These are phyloP conservation scores for Chrysodeixis includens DNA, from an alignment of 2,888 invertebrate genomes.

Conservation along the genomic window DNA sequence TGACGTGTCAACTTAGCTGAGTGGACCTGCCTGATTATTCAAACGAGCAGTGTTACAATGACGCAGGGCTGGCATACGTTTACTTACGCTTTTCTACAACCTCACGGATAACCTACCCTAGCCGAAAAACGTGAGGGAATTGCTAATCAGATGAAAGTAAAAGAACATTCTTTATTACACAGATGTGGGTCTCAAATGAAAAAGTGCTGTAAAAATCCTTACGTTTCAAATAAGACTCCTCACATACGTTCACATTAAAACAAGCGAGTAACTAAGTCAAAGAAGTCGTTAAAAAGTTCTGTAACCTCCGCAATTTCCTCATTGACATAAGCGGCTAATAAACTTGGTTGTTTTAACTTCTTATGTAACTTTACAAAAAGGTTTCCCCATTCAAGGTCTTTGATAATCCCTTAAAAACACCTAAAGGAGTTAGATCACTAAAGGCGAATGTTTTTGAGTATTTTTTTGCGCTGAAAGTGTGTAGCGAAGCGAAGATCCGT, in stretches of 20 bases:
- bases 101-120: not conserved
- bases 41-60: constrained; percentile 29
- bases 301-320: not conserved
- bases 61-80: constrained; percentile 15
- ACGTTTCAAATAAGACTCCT: not conserved
- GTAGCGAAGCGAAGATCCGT: constrained; percentile 61
- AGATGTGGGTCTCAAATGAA: not conserved
- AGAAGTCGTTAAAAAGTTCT: constrained; percentile 5
- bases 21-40: constrained; percentile 43
- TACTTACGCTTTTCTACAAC: constrained; percentile 5
- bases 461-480: constrained; percentile 47
- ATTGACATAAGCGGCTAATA: constrained; percentile 2
- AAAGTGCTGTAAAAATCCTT: not conserved
- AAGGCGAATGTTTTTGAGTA: constrained; percentile 38
- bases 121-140: not conserved
- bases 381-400: constrained; percentile 7
- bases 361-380: not conserved
- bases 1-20: constrained; percentile 47
- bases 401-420: constrained; percentile 21
- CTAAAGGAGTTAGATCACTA: constrained; percentile 34
- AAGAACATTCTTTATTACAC: not conserved
- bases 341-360: not conserved
- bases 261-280: not conserved
- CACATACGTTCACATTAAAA: not conserved
- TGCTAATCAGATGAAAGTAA: not conserved